Conservation (phyloP, 1,140 invertebrate genomes). For the Megalopta genalis region DNA sequence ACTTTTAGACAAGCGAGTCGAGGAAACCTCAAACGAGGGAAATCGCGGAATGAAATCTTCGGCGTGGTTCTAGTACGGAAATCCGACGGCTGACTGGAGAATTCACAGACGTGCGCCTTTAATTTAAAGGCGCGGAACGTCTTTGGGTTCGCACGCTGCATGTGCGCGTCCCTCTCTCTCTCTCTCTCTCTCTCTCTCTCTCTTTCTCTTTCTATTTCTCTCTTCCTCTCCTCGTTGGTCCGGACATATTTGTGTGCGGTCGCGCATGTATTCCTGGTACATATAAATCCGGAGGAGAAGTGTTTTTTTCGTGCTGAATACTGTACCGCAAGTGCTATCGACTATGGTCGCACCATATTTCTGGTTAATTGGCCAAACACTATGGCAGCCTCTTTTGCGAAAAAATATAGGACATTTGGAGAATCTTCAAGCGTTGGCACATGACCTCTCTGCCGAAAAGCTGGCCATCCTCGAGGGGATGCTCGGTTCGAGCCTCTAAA, state of each 20-base stretch:
- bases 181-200: too few species aligned
- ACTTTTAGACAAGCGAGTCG: neutral
- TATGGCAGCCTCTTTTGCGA: neutral
- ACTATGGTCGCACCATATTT: constrained; percentile 5
- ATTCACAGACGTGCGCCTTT: constrained; percentile 77
- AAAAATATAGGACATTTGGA: constrained; percentile 4
- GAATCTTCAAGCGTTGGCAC: neutral
- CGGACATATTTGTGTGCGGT: too few species aligned
- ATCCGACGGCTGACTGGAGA: constrained; percentile 76
- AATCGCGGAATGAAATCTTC: constrained; percentile 35
- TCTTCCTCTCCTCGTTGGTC: too few species aligned
- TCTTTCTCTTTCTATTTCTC: too few species aligned
- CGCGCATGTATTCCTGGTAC: constrained; percentile 1
- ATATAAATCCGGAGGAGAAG: neutral
- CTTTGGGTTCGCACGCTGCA: constrained; percentile 73
- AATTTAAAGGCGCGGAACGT: constrained; percentile 77
- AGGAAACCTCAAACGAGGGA: neutral
- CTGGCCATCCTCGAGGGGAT: neutral
- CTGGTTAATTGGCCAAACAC: constrained; percentile 44
- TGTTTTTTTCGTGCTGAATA: constrained; percentile 19
- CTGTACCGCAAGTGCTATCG: constrained; percentile 13
- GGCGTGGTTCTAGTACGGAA: constrained; percentile 67
- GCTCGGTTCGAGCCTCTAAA: too few species aligned
- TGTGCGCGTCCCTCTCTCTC: constrained; percentile 3
- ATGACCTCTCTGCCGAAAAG: too few species aligned